Percentiles rank a stretch among this genome's conserved stretches.
These are phyloP conservation scores for Phortica magna DNA, from an alignment of 2,888 invertebrate species.

Conservation along the genomic window DNA sequence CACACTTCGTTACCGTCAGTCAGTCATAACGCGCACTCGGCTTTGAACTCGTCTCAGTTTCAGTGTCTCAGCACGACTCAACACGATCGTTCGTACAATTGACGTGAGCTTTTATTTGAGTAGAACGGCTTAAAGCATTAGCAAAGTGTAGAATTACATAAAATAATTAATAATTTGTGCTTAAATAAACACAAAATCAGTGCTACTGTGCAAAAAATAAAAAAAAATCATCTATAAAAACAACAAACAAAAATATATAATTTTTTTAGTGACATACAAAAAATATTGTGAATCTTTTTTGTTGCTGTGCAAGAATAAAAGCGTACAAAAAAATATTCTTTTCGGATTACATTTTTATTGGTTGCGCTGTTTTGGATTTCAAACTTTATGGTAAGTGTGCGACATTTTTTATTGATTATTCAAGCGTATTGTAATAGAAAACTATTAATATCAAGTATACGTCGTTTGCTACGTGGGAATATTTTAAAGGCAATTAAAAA, in stretches of 20 bases:
- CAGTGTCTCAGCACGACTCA: background rate
- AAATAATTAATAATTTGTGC: slow-evolving; percentile 4
- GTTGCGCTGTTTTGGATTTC: slow-evolving; percentile 9
- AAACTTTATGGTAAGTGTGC: slow-evolving; percentile 28
- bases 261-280: too few species aligned
- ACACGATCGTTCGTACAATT: background rate
- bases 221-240: too few species aligned
- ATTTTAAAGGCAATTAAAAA: background rate
- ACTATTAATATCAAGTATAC: slow-evolving; percentile 13
- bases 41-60: background rate
- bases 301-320: background rate
- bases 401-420: slow-evolving; percentile 2
- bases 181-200: background rate
- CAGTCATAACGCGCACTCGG: too few species aligned
- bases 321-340: background rate
- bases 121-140: background rate
- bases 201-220: background rate
- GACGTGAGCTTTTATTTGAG: background rate
- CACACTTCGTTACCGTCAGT: too few species aligned
- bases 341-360: background rate
- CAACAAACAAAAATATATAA: too few species aligned
- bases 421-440: background rate
- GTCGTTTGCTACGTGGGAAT: background rate
- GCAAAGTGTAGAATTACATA: too few species aligned
- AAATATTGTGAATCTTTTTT: too few species aligned